These are phyloP conservation scores for Cryptotis parvus DNA, from an alignment of 2,113 vertebrate species.

Conservation along the genomic window DNA sequence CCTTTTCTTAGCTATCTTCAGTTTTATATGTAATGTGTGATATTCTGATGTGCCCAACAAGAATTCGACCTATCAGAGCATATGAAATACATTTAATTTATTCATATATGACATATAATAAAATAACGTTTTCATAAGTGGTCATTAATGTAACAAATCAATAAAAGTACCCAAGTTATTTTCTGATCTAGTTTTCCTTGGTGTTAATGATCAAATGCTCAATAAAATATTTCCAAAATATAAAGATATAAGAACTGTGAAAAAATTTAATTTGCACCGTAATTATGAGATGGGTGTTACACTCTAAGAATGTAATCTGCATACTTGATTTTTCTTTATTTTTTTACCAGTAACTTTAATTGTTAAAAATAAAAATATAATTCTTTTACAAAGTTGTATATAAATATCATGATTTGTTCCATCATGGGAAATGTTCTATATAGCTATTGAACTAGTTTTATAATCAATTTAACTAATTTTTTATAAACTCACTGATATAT, in stretches of 20 bases:
- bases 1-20: background rate
- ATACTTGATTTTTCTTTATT: background rate
- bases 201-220: background rate
- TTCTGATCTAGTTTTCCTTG: background rate
- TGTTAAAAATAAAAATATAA: background rate
- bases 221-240: background rate
- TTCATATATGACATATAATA: background rate
- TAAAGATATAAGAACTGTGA: background rate
- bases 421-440: background rate
- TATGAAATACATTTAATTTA: background rate
- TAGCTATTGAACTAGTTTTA: background rate
- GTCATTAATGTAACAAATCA: background rate
- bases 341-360: background rate
- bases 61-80: slow-evolving; percentile 12
- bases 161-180: background rate
- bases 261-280: background rate
- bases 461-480: background rate
- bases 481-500: background rate
- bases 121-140: background rate
- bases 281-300: background rate
- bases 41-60: background rate
- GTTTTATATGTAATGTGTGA: background rate
- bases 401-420: background rate
- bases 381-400: background rate
- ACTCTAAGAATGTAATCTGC: background rate